phyloP scores from a whole-genome alignment of 2,113 vertebrate species.

The Hassar affinis region DNA sequence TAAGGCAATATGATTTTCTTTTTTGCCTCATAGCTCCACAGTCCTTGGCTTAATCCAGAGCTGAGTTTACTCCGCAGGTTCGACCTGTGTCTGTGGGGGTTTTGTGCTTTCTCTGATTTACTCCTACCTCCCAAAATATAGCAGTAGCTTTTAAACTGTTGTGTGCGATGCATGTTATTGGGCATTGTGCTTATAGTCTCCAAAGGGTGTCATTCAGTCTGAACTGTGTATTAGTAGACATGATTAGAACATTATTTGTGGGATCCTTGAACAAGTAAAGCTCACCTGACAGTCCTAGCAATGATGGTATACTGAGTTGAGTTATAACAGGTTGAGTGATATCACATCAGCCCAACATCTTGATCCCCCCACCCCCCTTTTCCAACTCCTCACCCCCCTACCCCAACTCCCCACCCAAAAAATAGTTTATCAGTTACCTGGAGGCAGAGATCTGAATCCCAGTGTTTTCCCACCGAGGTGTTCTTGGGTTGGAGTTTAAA shows the following conservation, averaged over 20 bases:
- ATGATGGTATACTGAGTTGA: background rate
- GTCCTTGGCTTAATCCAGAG: no score
- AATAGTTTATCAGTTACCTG: conserved; percentile 63
- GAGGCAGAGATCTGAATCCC: conserved; percentile 72
- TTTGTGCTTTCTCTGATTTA: no score
- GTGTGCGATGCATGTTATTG: background rate
- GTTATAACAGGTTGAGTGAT: background rate
- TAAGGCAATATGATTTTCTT: background rate
- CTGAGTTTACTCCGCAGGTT: no score
- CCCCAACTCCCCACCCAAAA: no score
- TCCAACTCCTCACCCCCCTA: no score
- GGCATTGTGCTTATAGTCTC: background rate
- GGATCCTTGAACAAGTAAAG: background rate
- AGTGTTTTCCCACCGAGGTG: conserved; percentile 68
- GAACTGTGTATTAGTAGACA: background rate
- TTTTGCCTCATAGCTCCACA: no score
- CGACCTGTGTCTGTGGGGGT: no score
- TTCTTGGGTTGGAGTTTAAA: conserved; percentile 68
- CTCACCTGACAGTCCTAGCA: background rate
- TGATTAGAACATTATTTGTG: background rate
- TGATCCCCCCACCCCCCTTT: no score
- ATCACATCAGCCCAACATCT: no score
- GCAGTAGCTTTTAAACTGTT: background rate
- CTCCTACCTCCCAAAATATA: no score
- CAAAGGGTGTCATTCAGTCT: background rate